Evolutionary conservation across 2,888 invertebrate species (phyloP).

Genomic region (Panopea generosa): DNA sequence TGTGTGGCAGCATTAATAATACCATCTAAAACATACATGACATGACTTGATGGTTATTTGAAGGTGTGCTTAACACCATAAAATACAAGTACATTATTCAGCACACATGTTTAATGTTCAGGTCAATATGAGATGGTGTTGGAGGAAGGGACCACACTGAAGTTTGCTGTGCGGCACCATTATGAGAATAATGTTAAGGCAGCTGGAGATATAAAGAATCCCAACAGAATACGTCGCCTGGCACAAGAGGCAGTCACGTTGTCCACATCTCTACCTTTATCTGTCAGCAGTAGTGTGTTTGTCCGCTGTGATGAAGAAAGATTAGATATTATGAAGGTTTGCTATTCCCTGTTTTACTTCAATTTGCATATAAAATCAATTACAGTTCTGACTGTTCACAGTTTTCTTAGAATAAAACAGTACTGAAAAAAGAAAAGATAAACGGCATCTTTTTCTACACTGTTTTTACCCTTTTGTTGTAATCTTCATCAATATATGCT

Average conservation of each 20-base stretch:
- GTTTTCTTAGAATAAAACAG: too few relatives aligned
- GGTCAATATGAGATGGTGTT: conserved; percentile 97
- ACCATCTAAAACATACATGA: too few relatives aligned
- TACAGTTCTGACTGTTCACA: neutral
- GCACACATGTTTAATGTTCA: too few relatives aligned
- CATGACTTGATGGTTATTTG: too few relatives aligned
- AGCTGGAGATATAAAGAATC: conserved; percentile 94
- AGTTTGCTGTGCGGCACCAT: conserved; percentile 93
- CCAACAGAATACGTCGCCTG: conserved; percentile 93
- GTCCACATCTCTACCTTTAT: conserved; percentile 95
- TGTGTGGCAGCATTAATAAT: too few relatives aligned
- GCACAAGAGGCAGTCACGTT: conserved; percentile 98
- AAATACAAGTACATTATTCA: too few relatives aligned
- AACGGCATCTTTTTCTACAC: too few relatives aligned
- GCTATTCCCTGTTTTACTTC: neutral
- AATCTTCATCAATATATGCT: too few relatives aligned
- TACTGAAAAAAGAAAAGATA: too few relatives aligned
- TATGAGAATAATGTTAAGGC: conserved; percentile 91
- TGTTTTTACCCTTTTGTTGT: too few relatives aligned
- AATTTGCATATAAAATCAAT: neutral
- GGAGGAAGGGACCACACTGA: conserved; percentile 90
- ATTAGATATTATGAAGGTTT: conserved; percentile 97
- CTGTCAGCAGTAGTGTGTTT: conserved; percentile 97
- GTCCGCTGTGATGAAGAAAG: conserved; percentile 97
- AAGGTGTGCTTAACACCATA: too few relatives aligned